Base-by-base conservation (phyloP, 92 coral and sea anemone species). In the Zoanthus sociatus region DNA sequence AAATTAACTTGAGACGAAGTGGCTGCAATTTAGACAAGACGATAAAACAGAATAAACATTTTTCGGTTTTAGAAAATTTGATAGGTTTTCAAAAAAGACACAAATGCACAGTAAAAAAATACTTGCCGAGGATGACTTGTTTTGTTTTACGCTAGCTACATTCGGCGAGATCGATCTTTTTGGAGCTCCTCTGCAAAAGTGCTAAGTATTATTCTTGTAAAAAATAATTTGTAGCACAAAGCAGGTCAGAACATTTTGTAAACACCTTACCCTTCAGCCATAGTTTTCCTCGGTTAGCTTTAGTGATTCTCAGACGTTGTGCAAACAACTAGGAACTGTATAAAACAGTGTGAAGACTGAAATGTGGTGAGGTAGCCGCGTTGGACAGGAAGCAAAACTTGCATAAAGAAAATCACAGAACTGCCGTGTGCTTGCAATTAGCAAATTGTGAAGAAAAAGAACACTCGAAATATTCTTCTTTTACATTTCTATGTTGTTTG, bases 281-380 rank as follows among this genome's bases (percentile, higher is more conserved):
- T 44, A 73, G 77, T 73, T 73, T 42, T 72, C 26, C 77, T 73
- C 55, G 0, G 55, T 73, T 68, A 73, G 77, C 77, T 73, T 73
- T 13, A 73, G 77, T 11, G 55, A 73, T 37, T 73, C 77, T 73
- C 77, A n/a, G 77, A 73, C 20, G 10, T 73, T 73, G 55, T 73
- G 77, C 77, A 73, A 73, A 73, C 55, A 73, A 72, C 77, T 72
- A 32, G 51, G 51, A 44, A 73, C 77, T 73, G 77, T 73, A 73
- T 73, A 73, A 73, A 73, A 73, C 77, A 73, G 77, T 37, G 77
- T 73, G 77, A 45, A 72, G 77, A 73, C 77, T 73, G 77, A 73
- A 73, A 13, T 73, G 77, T 26, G 55, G 21, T 73, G 77, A 73
- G 53, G 6, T 72, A 1, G 77, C 77, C 21, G 77, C 21, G 77